A percentile compares a stretch with the other conserved stretches of the same genome.
These are phyloP conservation scores for Heliothis subflexa DNA, from an alignment of 1,140 invertebrate species.

Conservation along the genomic window DNA sequence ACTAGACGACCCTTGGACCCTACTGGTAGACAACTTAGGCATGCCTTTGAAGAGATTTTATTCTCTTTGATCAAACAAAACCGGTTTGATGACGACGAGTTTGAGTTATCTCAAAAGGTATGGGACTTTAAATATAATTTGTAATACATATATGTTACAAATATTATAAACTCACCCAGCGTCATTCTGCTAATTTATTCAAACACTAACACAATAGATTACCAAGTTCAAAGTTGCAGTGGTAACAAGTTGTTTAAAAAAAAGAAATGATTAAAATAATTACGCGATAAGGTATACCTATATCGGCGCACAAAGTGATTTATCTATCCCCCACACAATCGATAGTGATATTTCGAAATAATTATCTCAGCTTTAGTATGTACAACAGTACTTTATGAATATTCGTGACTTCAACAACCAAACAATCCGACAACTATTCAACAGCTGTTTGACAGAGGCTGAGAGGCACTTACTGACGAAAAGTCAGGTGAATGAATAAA, in stretches of 20 bases:
- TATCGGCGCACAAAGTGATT: conserved; percentile 13
- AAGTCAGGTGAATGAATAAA: conserved; percentile 7
- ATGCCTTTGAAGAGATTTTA: no score
- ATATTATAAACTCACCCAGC: conserved; percentile 14
- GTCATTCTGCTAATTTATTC: conserved; percentile 11
- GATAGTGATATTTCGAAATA: conserved; percentile 18
- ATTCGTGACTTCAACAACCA: background rate
- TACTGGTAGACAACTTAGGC: no score
- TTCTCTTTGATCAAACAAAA: background rate
- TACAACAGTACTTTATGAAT: background rate
- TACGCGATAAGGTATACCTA: conserved; percentile 25
- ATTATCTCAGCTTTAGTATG: background rate
- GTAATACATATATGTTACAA: background rate
- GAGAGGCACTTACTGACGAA: background rate
- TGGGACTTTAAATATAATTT: background rate
- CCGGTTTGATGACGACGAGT: background rate
- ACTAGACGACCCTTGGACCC: background rate
- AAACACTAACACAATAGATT: conserved; percentile 15
- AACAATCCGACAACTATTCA: conserved; percentile 15
- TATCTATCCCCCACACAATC: background rate
- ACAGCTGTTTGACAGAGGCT: conserved; percentile 29
- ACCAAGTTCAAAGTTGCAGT: conserved; percentile 28
- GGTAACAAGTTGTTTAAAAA: conserved; percentile 22
- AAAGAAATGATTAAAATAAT: conserved; percentile 12
- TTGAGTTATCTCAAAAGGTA: background rate